Conservation (phyloP, 2,113 vertebrate species). For the Onychorhynchus coronatus region DNA sequence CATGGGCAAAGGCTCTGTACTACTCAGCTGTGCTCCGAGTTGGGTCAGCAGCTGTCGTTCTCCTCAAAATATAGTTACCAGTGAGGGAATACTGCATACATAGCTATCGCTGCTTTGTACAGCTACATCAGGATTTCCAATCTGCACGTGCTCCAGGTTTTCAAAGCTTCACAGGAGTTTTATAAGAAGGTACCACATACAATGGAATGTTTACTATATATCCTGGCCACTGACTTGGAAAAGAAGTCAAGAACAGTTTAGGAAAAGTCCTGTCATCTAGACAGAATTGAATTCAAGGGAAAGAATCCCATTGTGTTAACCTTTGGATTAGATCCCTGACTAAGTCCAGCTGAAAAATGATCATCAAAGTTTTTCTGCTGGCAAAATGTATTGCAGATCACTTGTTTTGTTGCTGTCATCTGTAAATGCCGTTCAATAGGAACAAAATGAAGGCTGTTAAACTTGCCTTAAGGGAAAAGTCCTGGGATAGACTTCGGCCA, state of each 20-base stretch:
- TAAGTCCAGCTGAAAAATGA: not conserved
- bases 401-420: not conserved
- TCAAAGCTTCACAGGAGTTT: not conserved
- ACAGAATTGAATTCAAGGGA: not conserved
- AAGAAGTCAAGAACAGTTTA: not conserved
- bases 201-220: not conserved
- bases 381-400: not conserved
- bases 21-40: not conserved
- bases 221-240: not conserved
- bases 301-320: not conserved
- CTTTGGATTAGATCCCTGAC: not conserved
- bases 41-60: not conserved
- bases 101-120: not conserved
- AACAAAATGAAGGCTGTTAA: not conserved
- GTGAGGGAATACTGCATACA: not conserved
- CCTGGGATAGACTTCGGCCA: not conserved
- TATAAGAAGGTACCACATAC: not conserved
- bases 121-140: not conserved
- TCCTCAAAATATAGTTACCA: not conserved
- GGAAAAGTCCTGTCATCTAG: not conserved
- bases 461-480: not conserved
- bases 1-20: not conserved
- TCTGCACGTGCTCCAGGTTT: not conserved
- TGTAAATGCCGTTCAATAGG: not conserved
- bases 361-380: not conserved